phyloP scores from a whole-genome alignment of 2,888 invertebrate species.

The Trissonchulus sp. region DNA sequence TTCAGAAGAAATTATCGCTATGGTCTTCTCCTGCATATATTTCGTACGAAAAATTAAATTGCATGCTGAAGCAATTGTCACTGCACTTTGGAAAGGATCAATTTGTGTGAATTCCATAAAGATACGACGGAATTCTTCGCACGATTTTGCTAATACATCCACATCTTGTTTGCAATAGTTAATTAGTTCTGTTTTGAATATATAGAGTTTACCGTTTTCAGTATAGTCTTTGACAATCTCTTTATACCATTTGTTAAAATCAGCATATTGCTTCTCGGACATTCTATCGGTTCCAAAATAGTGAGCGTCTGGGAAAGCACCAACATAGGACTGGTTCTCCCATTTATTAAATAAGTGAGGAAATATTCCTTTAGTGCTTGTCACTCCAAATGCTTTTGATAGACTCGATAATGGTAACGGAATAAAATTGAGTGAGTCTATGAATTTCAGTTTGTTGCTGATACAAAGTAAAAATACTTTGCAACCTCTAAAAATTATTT shows the following conservation, averaged over 20 bases:
- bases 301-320: neutral
- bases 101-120: conserved; percentile 1
- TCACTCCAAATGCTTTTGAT: neutral
- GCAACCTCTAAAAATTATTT: neutral
- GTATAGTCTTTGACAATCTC: too few relatives aligned
- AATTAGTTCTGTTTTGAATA: neutral
- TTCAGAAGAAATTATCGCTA: too few relatives aligned
- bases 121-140: neutral
- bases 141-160: neutral
- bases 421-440: conserved; percentile 17
- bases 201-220: conserved; percentile 12
- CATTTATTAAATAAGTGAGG: conserved; percentile 3
- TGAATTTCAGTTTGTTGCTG: neutral
- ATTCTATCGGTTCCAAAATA: conserved; percentile 21
- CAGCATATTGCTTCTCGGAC: neutral
- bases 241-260: neutral
- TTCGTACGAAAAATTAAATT: too few relatives aligned
- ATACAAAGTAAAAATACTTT: neutral
- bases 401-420: conserved; percentile 2
- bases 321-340: conserved; percentile 14
- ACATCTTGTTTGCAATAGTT: conserved; percentile 8
- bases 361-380: conserved; percentile 15
- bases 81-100: neutral
- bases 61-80: conserved; percentile 13
- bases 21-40: too few relatives aligned